These are phyloP conservation scores for Eilema caniola DNA, from an alignment of 2,888 invertebrate genomes.

Conservation along the genomic window DNA sequence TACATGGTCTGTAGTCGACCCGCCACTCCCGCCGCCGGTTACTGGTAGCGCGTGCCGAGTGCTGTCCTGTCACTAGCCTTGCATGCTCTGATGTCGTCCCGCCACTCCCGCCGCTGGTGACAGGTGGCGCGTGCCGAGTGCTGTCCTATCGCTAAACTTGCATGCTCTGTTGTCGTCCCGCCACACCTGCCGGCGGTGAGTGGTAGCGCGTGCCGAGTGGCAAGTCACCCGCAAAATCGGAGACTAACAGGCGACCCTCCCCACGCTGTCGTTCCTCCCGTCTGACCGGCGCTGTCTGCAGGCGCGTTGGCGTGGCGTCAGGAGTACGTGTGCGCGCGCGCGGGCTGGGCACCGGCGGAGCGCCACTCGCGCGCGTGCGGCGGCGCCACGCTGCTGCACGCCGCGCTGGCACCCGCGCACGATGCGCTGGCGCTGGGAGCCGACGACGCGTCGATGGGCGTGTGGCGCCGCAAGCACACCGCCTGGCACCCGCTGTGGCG, in stretches of 20 bases:
- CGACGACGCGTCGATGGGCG: slow-evolving; percentile 37
- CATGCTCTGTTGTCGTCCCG: slow-evolving; percentile 48
- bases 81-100: slow-evolving; percentile 44
- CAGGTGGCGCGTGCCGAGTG: too few relatives aligned
- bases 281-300: slow-evolving; percentile 20
- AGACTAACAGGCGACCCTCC: too few relatives aligned
- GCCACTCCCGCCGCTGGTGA: neutral
- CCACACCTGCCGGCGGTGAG: too few relatives aligned
- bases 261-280: too few relatives aligned
- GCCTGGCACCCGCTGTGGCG: slow-evolving; percentile 38
- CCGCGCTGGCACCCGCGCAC: slow-evolving; percentile 27
- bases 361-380: slow-evolving; percentile 14
- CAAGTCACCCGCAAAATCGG: too few relatives aligned
- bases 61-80: too few relatives aligned
- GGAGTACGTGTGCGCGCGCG: slow-evolving; percentile 16
- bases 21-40: too few relatives aligned
- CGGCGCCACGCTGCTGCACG: slow-evolving; percentile 29
- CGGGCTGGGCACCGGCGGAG: slow-evolving; percentile 18
- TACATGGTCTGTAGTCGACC: slow-evolving; percentile 48
- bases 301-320: slow-evolving; percentile 17
- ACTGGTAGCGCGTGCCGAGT: too few relatives aligned
- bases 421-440: slow-evolving; percentile 35
- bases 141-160: too few relatives aligned
- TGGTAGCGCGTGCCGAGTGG: too few relatives aligned
- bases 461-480: slow-evolving; percentile 46